Evolutionary conservation across 2,797 vertebrate genomes (phyloP).

Genomic region (Lagorchestes hirsutus): DNA sequence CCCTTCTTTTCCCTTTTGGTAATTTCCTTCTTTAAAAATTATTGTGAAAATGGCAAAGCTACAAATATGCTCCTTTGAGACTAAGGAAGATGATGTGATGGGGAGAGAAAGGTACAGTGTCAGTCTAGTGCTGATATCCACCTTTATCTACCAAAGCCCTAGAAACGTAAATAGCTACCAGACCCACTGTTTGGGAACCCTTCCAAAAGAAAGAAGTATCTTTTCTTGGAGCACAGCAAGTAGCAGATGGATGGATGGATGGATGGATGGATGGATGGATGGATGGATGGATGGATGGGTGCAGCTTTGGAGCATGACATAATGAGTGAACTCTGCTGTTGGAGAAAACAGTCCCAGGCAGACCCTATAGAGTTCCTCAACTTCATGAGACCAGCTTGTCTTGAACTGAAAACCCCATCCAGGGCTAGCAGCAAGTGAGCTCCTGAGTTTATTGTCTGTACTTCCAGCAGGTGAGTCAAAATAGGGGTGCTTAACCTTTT

Average conservation of each 20-base stretch:
- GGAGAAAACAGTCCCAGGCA: conserved; percentile 27
- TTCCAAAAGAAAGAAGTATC: conserved; percentile 50
- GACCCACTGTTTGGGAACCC: conserved; percentile 65
- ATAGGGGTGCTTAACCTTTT: neutral
- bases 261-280: conserved; percentile 34
- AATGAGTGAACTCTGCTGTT: conserved; percentile 46
- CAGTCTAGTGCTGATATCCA: conserved; percentile 47
- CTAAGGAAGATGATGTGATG: conserved; percentile 74
- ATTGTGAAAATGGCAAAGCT: conserved; percentile 78
- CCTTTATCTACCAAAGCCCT: conserved; percentile 44
- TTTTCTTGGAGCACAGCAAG: conserved; percentile 48
- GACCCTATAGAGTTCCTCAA: conserved; percentile 9
- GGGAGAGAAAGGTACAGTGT: conserved; percentile 73
- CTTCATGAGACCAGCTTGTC: conserved; percentile 5
- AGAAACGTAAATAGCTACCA: conserved; percentile 50
- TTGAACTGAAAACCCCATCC: conserved; percentile 24
- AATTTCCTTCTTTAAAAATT: conserved; percentile 81
- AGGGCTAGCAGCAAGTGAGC: conserved; percentile 24
- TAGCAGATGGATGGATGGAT: conserved; percentile 32
- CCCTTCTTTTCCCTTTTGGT: conserved; percentile 80
- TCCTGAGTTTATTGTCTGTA: conserved; percentile 12
- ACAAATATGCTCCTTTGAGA: conserved; percentile 62
- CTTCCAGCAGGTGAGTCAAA: neutral
- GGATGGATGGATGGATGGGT: conserved; percentile 33
- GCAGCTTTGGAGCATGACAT: conserved; percentile 54